Percentiles rank a stretch among this genome's conserved stretches.
Conservation (phyloP, 1,140 invertebrate species). For the Drosophila ambigua region DNA sequence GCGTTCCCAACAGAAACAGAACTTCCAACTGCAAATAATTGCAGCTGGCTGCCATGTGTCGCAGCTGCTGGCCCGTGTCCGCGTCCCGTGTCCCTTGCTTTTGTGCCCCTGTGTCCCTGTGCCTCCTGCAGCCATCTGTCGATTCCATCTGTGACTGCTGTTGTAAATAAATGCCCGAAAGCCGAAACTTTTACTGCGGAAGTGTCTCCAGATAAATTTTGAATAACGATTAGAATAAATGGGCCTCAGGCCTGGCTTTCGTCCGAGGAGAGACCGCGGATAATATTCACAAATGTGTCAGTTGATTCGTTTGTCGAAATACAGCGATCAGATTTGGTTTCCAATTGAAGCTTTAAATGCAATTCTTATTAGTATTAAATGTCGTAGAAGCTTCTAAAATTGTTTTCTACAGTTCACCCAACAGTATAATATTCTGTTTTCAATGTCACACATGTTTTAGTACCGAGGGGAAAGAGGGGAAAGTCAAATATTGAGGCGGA, state of each 20-base stretch:
- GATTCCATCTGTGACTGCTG: slow-evolving; percentile 37
- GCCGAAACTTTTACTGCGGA: neutral
- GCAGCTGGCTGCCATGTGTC: slow-evolving; percentile 65
- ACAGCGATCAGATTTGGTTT: no score
- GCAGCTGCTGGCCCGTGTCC: slow-evolving; percentile 19
- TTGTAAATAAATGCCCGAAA: slow-evolving; percentile 33
- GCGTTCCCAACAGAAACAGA: slow-evolving; percentile 41
- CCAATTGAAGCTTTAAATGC: no score
- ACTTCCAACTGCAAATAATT: slow-evolving; percentile 77
- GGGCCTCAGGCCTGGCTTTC: no score
- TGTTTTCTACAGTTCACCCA: no score
- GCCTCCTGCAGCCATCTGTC: slow-evolving; percentile 33
- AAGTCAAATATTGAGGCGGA: neutral
- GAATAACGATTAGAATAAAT: neutral
- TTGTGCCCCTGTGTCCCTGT: neutral
- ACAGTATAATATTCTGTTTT: no score
- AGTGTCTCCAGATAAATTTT: slow-evolving; percentile 6
- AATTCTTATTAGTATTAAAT: no score
- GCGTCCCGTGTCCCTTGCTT: slow-evolving; percentile 8
- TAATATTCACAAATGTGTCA: no score
- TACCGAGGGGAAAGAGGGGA: no score
- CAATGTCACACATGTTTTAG: no score
- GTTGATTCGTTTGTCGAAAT: no score
- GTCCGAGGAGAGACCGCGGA: no score
- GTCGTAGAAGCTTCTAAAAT: no score